Base-by-base conservation (phyloP, 1,140 invertebrate species). In the Trachymyrmex septentrionalis region DNA sequence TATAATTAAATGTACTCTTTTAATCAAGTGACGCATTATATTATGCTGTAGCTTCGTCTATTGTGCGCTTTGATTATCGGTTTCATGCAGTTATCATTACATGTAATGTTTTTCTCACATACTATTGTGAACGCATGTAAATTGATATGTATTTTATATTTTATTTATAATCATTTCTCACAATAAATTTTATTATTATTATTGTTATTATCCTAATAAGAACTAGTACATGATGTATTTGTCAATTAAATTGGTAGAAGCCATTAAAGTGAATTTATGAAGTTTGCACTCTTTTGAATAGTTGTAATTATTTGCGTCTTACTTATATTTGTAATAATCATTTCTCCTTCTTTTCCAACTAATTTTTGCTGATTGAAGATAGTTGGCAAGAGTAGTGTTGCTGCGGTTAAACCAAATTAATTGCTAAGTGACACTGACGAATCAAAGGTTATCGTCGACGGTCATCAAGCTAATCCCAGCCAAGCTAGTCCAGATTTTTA, bases 361-460 rank as follows among this genome's bases (percentile, higher is more conserved):
- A 84, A 73, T 75, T 73, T 75, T 75, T 27, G 19, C 24, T 50
- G 21, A 59, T 85, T 85, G 19, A n/a, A 78, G n/a, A 61, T 63
- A 30, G 10, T 44, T 12, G 57, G 24, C 24, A 34, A 84, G 14
- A 75, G 34, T 50, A 53, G 24, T 21, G 24, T 61, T 44, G 24
- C 14, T 57, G 27, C 16, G 14, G 21, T 21, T 85, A 80, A 80
- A 85, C 16, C 27, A 61, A 64, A 71, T 86, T 86, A 81, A 80
- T 69, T 80, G 44, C 48, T 27, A 38, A 53, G 21, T 80, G 85
- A 80, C 85, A 69, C 9, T 86, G 76, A 86, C 64, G 44, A 57
- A 81, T 71, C 76, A 86, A 82, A 81, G 21, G 44, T 44, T 86
- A 86, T 61, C 55, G 53, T 21, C 38, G 10, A 27, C n/a, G 48